Percentiles rank a stretch among this genome's conserved stretches.
These are phyloP conservation scores for Delia radicum DNA, from an alignment of 1,140 invertebrate genomes.

Conservation along the genomic window DNA sequence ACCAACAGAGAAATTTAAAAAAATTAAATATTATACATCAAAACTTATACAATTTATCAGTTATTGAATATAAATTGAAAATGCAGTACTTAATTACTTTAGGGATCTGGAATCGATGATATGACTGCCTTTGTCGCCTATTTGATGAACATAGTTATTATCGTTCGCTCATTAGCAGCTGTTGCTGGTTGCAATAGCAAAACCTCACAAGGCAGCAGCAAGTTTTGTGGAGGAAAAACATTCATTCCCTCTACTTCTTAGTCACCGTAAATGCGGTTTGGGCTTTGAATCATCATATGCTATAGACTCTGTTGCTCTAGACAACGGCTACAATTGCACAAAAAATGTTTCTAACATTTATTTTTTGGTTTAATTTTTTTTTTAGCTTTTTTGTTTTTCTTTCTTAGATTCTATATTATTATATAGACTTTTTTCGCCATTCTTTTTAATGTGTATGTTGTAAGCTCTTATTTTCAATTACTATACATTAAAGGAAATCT, in stretches of 20 bases:
- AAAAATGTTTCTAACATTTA: not conserved
- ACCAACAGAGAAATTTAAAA: too few species aligned
- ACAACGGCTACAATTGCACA: not conserved
- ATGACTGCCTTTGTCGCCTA: not conserved
- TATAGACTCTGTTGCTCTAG: not conserved
- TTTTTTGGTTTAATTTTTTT: not conserved
- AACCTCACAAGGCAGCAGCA: not conserved
- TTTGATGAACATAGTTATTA: not conserved
- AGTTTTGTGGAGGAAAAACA: not conserved
- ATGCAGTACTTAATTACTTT: too few species aligned
- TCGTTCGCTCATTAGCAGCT: constrained; percentile 7
- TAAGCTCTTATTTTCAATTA: constrained; percentile 1
- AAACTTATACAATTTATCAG: too few species aligned
- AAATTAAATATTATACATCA: too few species aligned
- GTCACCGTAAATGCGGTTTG: not conserved
- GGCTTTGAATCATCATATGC: not conserved
- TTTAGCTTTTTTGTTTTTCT: not conserved
- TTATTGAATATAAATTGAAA: too few species aligned
- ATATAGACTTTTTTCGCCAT: not conserved
- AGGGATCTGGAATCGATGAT: not conserved
- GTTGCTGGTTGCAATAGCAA: not conserved
- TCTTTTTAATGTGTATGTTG: not conserved
- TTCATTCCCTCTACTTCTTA: not conserved
- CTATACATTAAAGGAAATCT: not conserved
- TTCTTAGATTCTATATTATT: not conserved